Evolutionary conservation across 1,140 invertebrate species (phyloP), one percentile per base, ranked within the genome.

Genomic region (Nasonia longicornis): DNA sequence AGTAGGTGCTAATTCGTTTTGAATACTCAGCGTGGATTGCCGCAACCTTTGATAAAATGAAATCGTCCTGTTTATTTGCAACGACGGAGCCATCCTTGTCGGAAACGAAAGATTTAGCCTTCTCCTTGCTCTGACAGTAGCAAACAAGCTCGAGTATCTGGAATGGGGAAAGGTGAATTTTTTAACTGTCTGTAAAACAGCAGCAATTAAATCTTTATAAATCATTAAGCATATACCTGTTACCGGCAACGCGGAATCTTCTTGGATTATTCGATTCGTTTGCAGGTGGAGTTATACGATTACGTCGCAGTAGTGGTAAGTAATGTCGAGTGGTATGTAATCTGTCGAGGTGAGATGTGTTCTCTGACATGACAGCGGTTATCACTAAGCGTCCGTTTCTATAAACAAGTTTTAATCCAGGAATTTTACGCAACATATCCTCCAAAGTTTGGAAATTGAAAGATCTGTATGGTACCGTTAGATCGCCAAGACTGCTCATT

Each of bases 311-410:
- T 26, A 26, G 26, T 26, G 26, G 26, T 26, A 26, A 1, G 1
- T 26, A 26, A 26, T 26, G 26, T 26, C 1, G 26, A 26, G 26
- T 26, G 26, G 26, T 26, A 26, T 26, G 26, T 26, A 26, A 2
- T 26, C 26, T 26, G 26, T 26, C 20, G 52, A 3, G 0, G 86
- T 94, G 93, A 64, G 89, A 89, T 2, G 93, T 92, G 82, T 92
- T 90, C 75, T 92, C 89, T 11, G 87, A 26, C 26, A 26, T 26
- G 26, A 26, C 26, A 26, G 26, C 26, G 26, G 26, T 26, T 26
- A 26, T 26, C 26, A 26, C 26, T 92, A 14, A 91, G 89, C 82
- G 90, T 7, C 76, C 74, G 16, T 48, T 48, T 12, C 8, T 22
- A 3, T 48, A 1, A 8, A 38, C 22, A 26, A 77, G 22, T 3